Base-by-base conservation (phyloP, 2,797 vertebrate genomes). In the Enteromius mattozi region DNA sequence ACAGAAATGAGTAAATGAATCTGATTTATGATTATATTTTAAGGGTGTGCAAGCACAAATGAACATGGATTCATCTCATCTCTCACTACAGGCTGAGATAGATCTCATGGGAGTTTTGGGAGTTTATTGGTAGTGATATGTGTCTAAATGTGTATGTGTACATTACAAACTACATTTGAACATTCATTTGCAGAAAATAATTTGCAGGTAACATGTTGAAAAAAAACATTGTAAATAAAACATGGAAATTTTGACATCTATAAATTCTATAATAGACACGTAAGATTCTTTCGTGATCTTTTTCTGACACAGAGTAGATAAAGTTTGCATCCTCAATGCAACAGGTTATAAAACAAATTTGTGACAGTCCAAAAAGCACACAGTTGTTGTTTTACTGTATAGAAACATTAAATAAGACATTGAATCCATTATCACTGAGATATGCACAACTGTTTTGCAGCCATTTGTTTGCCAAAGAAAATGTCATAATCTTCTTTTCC, bases 271-370 rank as follows among this genome's bases (percentile, higher is more conserved):
- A 61, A 61, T 27, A 61, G 54, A 56, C 13, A 27, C 97, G 99
- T 97, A 97, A 88, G 95, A 97, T 98, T 97, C 96, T 96, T 96
- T 96, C 97, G 92, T 94, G 93, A 80, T 88, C 92, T 87, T 91
- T 91, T 94, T 89, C 86, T 85, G 94, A 95, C 93, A 96, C 95
- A 96, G 95, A 98, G 97, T 96, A 96, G 97, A 96, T 98, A 98
- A 98, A 97, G 93, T 98, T 98, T 96, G 97, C 96, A 96, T 98
- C 96, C 95, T 99, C 97, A 99, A 98, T 99, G 98, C 97, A 98
- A 98, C 97, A 98, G 97, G 97, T 97, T 99, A 99, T 97, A 99
- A 99, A 99, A 99, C 97, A 97, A 98, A 97, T 97, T 98, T 97
- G 97, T 98, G 54, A 56, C 98, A 96, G 97, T 99, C 96, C 98